Conservation (phyloP, 2,797 vertebrate genomes). For the Sebastes elongatus region DNA sequence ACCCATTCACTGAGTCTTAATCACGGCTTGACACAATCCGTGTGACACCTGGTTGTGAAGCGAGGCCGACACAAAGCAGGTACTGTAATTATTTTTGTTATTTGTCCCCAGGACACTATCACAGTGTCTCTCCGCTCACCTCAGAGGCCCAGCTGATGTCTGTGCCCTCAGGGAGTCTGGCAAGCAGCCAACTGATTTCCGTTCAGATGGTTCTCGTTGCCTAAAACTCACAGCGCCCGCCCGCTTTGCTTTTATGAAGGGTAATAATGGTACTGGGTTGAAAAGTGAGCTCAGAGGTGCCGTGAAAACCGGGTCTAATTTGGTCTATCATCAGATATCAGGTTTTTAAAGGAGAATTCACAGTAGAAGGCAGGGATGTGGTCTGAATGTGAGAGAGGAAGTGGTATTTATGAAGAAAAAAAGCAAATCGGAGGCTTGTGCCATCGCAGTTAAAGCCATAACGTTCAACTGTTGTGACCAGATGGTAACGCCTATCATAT, state of each 20-base stretch:
- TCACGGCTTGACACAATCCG: constrained; percentile 15
- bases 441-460: background rate
- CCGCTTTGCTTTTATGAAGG: constrained; percentile 37
- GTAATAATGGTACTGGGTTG: constrained; percentile 16
- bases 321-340: constrained; percentile 37
- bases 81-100: constrained; percentile 45
- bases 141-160: constrained; percentile 47
- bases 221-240: constrained; percentile 3
- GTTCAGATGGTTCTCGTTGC: constrained; percentile 37
- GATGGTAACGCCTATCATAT: background rate
- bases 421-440: background rate
- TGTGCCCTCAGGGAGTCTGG: constrained; percentile 40
- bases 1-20: background rate
- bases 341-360: constrained; percentile 34
- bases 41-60: constrained; percentile 36
- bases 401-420: constrained; percentile 12
- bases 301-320: constrained; percentile 27
- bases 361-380: constrained; percentile 15
- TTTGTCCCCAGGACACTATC: constrained; percentile 34
- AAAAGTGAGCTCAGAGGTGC: constrained; percentile 18
- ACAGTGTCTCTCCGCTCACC: background rate
- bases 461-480: background rate
- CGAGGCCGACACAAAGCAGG: constrained; percentile 1
- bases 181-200: constrained; percentile 31
- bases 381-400: constrained; percentile 24